These are phyloP conservation scores for Holacanthella duospinosa DNA, from an alignment of 2,888 invertebrate species.

Conservation along the genomic window DNA sequence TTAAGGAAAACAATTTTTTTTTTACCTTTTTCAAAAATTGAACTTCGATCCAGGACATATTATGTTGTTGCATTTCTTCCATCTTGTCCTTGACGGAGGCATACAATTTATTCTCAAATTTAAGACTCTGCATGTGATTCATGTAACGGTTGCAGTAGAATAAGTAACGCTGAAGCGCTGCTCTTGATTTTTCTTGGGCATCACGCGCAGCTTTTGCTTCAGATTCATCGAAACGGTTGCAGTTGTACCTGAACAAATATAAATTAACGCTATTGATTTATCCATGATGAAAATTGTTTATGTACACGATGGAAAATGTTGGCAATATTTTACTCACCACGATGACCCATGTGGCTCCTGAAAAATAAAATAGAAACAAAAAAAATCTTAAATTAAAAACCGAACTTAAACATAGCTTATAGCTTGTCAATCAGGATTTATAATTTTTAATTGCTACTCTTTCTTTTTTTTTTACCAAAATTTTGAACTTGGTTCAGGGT, in stretches of 20 bases:
- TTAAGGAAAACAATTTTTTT: neutral
- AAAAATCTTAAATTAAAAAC: too few species aligned
- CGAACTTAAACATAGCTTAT: too few species aligned
- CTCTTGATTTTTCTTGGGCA: conserved; percentile 86
- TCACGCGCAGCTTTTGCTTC: conserved; percentile 92
- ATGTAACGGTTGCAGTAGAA: conserved; percentile 98
- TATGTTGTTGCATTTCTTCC: conserved; percentile 99
- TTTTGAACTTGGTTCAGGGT: too few species aligned
- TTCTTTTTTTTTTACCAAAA: too few species aligned
- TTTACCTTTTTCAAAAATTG: conserved; percentile 81
- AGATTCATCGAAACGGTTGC: conserved; percentile 93
- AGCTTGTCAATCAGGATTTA: too few species aligned
- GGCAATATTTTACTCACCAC: conserved; percentile 50
- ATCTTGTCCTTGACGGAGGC: conserved; percentile 93
- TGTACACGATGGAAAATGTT: neutral
- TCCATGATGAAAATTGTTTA: too few species aligned
- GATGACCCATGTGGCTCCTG: conserved; percentile 98
- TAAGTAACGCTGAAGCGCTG: conserved; percentile 88
- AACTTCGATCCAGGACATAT: conserved; percentile 99
- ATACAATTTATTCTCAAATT: conserved; percentile 94
- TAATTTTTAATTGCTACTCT: too few species aligned
- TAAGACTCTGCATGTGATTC: conserved; percentile 98
- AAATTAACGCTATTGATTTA: too few species aligned
- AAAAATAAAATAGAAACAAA: conserved; percentile 97
- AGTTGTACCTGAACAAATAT: conserved; percentile 69